Conservation (phyloP, 1,140 invertebrate species). For the Eubasilissa regina region DNA sequence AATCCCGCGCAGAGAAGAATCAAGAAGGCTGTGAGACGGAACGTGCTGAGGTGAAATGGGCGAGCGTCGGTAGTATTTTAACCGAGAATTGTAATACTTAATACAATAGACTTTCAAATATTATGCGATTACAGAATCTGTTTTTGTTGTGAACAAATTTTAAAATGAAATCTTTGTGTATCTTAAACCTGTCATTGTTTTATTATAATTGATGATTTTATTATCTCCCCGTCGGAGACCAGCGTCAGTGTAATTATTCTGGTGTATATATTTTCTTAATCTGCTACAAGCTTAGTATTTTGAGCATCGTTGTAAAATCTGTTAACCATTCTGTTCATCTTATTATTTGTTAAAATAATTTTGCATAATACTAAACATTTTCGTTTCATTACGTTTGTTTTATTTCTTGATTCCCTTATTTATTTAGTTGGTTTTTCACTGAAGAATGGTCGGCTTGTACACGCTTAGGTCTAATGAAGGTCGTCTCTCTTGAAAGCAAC, state of each 20-base stretch:
- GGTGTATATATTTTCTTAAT: constrained; percentile 39
- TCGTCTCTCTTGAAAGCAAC: constrained; percentile 24
- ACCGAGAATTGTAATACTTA: constrained; percentile 11
- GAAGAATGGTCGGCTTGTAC: background rate
- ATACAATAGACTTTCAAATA: constrained; percentile 31
- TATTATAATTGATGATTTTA: constrained; percentile 39
- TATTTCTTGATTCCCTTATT: constrained; percentile 33
- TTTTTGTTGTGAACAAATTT: constrained; percentile 45
- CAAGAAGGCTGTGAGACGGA: constrained; percentile 55
- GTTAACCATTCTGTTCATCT: constrained; percentile 31
- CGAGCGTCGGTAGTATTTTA: background rate
- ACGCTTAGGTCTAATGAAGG: constrained; percentile 13
- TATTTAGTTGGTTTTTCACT: constrained; percentile 9
- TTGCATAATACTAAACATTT: constrained; percentile 36
- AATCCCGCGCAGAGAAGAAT: constrained; percentile 39
- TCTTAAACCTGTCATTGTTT: constrained; percentile 42
- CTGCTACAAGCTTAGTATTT: background rate
- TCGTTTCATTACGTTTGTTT: constrained; percentile 35
- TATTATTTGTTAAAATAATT: constrained; percentile 43
- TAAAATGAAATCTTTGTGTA: constrained; percentile 37
- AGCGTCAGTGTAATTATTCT: constrained; percentile 2
- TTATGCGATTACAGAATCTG: constrained; percentile 17
- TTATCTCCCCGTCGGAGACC: constrained; percentile 14
- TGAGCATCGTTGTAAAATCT: constrained; percentile 24
- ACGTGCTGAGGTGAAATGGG: constrained; percentile 40